Base-by-base conservation (phyloP, 2,888 invertebrate species). In the Ophion ventricosus region DNA sequence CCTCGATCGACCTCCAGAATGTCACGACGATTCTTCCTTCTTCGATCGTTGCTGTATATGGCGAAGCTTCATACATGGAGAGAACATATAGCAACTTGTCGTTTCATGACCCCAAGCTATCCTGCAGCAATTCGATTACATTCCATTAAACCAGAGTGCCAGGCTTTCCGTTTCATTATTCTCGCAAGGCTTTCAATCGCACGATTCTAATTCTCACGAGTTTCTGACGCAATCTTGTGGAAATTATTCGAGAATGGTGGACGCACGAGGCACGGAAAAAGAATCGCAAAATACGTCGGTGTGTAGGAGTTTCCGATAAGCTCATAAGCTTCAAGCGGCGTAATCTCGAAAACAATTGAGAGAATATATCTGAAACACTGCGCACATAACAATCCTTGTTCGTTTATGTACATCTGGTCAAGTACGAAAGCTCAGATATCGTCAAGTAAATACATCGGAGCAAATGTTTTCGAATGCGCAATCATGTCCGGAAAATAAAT, bases 1-100 rank as follows among this genome's bases (percentile, higher is more conserved):
- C 67, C 61, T 29, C 35, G 83, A 56, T 76, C 66, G 67, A 73
- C 61, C 72, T 63, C 49, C 63, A 17, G 79, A 63, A 64, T 79
- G 63, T 79, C 63, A 14, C 49, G 4, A 35, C 63, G 43, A 35
- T 69, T 78, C 25, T 35, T 49, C 8, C 57, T 49, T 26, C 61
- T 67, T 23, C 1, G 8, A 35, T 35, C n/a, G n/a, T 61, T 56
- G 23, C 43, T 54, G 29, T 70, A 35, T 70, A 63, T 54, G 54
- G 56, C 25, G 25, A 20, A 23, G n/a, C 54, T 63, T 49, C 49
- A 4, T 25, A 78, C 23, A 70, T 35, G 40, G 23, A 54, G 54
- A 23, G 59, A 70, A 23, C 35, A 40, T 14, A 35, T 14, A 35
- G 49, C 26, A 40, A 49, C 49, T 73, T 29, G 54, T 23, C 4